A percentile compares a stretch with the other conserved stretches of the same genome.
These are phyloP conservation scores for Mormyrus iriodes DNA, from an alignment of 2,113 vertebrate genomes.

Conservation along the genomic window DNA sequence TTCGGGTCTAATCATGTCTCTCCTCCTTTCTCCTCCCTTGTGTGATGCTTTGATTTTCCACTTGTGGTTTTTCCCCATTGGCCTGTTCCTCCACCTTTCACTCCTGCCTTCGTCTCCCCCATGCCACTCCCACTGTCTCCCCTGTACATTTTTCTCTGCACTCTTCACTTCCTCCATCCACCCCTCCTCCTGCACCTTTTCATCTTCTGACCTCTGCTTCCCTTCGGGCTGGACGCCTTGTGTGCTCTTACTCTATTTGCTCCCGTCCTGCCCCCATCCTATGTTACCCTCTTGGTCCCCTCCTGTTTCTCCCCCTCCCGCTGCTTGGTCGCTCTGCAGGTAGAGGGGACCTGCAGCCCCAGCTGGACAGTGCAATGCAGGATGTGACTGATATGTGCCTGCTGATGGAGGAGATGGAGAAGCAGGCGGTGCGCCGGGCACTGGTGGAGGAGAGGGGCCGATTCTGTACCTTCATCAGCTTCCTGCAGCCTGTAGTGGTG, in stretches of 20 bases:
- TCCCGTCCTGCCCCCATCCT: background rate
- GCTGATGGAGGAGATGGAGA: constrained; percentile 95
- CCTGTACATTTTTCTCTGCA: background rate
- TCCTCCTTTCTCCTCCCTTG: constrained; percentile 10
- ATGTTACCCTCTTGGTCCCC: background rate
- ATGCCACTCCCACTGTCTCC: background rate
- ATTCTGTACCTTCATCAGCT: constrained; percentile 87
- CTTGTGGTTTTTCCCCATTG: background rate
- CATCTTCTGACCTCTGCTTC: background rate
- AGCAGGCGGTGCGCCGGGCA: constrained; percentile 89
- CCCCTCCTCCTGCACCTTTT: background rate
- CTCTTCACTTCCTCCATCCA: background rate
- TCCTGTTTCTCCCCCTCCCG: background rate
- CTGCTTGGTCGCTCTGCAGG: constrained; percentile 54
- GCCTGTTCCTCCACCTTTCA: background rate
- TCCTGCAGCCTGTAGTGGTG: constrained; percentile 93
- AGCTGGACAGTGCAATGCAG: constrained; percentile 92
- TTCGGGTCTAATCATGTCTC: constrained; percentile 19
- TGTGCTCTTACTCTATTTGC: background rate
- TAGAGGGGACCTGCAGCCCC: constrained; percentile 89
- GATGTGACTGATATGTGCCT: constrained; percentile 94
- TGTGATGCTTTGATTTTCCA: background rate
- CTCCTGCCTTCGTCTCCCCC: background rate
- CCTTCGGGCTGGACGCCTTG: background rate
- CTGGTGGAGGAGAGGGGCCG: constrained; percentile 88